Evolutionary conservation across 2,888 invertebrate species (phyloP).

Genomic region (Drosophila pseudotakahashii): DNA sequence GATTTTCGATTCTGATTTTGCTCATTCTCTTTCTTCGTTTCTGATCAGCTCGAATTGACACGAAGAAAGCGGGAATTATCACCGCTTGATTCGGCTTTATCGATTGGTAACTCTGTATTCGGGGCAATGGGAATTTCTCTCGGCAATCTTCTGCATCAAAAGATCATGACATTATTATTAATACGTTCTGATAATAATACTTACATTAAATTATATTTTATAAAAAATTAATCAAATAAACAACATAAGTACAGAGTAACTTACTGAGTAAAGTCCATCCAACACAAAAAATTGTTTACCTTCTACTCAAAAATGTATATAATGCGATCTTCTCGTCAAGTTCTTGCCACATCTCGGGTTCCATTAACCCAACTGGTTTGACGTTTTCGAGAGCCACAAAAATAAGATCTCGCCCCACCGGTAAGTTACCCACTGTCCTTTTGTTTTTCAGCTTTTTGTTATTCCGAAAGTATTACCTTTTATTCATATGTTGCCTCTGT

Average conservation of each 20-base stretch:
- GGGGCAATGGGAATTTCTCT: slow-evolving; percentile 1
- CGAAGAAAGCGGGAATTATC: slow-evolving; percentile 54
- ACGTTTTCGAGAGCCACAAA: slow-evolving; percentile 1
- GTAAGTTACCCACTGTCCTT: neutral
- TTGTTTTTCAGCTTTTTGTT: slow-evolving; percentile 21
- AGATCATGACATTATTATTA: neutral
- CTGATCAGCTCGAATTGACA: slow-evolving; percentile 53
- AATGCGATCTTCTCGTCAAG: neutral
- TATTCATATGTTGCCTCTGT: slow-evolving; percentile 14
- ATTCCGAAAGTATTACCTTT: slow-evolving; percentile 28
- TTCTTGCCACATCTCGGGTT: slow-evolving; percentile 18
- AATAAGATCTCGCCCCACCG: slow-evolving; percentile 5
- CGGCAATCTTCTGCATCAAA: neutral
- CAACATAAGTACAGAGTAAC: neutral
- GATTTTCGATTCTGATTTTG: slow-evolving; percentile 45
- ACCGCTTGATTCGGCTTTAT: slow-evolving; percentile 14
- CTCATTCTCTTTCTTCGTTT: slow-evolving; percentile 25
- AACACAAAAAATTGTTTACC: neutral
- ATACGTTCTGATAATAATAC: too few relatives aligned
- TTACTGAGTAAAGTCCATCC: too few relatives aligned
- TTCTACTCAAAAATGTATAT: neutral
- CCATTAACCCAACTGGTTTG: slow-evolving; percentile 21
- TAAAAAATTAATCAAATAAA: neutral
- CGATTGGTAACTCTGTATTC: slow-evolving; percentile 13
- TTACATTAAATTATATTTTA: too few relatives aligned